Percentiles rank a stretch among this genome's conserved stretches.
Evolutionary conservation across 2,797 vertebrate species (phyloP).

Genomic region (Leontopithecus rosalia): DNA sequence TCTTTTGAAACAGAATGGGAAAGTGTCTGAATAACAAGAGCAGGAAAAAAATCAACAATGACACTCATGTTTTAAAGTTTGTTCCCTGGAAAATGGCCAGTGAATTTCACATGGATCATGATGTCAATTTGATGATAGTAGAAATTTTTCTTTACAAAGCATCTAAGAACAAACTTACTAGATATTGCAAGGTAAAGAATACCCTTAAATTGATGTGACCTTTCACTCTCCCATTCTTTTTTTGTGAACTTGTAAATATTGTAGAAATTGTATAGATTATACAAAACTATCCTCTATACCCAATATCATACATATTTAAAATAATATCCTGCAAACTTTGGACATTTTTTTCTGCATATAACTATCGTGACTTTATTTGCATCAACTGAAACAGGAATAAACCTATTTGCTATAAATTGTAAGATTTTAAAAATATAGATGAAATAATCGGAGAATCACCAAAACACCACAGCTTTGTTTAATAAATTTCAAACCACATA

Average conservation of each 20-base stretch:
- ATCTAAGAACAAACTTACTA: constrained; percentile 29
- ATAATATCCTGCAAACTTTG: not conserved
- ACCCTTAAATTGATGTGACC: not conserved
- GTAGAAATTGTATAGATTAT: not conserved
- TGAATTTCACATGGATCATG: constrained; percentile 15
- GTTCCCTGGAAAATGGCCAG: not conserved
- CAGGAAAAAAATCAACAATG: not conserved
- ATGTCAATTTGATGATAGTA: not conserved
- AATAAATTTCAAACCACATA: constrained; percentile 2
- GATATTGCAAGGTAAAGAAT: not conserved
- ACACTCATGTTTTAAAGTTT: not conserved
- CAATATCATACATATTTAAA: not conserved
- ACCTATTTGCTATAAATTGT: not conserved
- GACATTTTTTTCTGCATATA: not conserved
- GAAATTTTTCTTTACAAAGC: not conserved
- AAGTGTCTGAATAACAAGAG: not conserved
- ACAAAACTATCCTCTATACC: not conserved
- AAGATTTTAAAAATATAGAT: not conserved
- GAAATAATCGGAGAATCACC: not conserved
- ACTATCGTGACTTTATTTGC: not conserved
- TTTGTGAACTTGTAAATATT: not conserved
- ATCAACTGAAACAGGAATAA: not conserved
- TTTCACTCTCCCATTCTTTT: not conserved
- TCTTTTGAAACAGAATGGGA: not conserved
- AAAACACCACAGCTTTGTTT: not conserved